phyloP scores from a whole-genome alignment of 1,140 invertebrate genomes.

The Pseudomyrmex dendroicus region DNA sequence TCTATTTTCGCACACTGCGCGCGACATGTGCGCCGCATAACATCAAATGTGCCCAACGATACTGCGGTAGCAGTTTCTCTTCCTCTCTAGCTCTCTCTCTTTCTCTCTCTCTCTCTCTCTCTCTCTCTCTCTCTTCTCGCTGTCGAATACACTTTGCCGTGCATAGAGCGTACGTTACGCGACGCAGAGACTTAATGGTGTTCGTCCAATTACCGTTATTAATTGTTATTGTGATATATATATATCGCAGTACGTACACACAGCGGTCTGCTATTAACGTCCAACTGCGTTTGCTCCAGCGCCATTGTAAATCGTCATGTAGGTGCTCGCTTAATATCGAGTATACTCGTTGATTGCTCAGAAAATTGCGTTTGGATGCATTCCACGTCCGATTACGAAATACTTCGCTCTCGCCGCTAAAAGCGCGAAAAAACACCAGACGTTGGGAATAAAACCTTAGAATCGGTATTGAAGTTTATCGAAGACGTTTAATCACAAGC shows the following conservation, averaged over 20 bases:
- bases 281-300: slow-evolving; percentile 15
- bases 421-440: neutral
- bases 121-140: neutral
- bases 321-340: slow-evolving; percentile 4
- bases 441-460: neutral
- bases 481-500: neutral
- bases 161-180: slow-evolving; percentile 27
- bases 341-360: neutral
- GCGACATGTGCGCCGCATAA: no score
- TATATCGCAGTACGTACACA: slow-evolving; percentile 33
- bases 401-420: neutral
- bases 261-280: slow-evolving; percentile 42
- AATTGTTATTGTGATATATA: slow-evolving; percentile 71
- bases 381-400: neutral
- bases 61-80: neutral
- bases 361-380: slow-evolving; percentile 44
- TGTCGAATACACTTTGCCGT: slow-evolving; percentile 33
- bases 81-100: neutral
- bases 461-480: slow-evolving; percentile 10
- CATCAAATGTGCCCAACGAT: slow-evolving; percentile 27
- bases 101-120: neutral
- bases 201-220: slow-evolving; percentile 71
- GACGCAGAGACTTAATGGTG: slow-evolving; percentile 65
- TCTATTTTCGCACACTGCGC: no score
- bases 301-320: neutral